Base-by-base conservation (phyloP, 2,113 vertebrate species). In the Gnathonemus echidnorhynchus region DNA sequence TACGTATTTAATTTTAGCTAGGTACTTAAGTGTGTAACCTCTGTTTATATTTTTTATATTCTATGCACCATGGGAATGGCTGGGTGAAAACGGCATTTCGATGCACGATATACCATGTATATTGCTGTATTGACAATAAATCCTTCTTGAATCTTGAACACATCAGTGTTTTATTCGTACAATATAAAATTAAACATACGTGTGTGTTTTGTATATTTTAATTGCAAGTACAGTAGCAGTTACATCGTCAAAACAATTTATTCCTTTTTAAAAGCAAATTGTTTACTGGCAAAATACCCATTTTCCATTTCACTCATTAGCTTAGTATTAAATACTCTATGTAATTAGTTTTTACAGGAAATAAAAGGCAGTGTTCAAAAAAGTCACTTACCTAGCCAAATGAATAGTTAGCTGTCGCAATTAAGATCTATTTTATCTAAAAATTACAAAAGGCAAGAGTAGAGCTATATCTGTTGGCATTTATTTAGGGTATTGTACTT, bases 241-340 rank as follows among this genome's bases (percentile, higher is more conserved):
- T 31, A 70, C 9, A 70, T 70, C n/a, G 10, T 80, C 39, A 80
- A 42, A 39, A 39, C n/a, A 80, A 80, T 70, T 70, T 70, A 70
- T 80, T 48, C 52, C 3, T 58, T 35, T 58, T 58, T 58, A 45
- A 15, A 56, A 50, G 27, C 5, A 88, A 19, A 88, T 50, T 46
- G 84, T 15, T 49, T 86, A 17, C 46, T 86, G 48, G 84, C 84
- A 48, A n/a, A 48, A 86, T 86, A n/a, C 17, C 45, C 45, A 50
- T 86, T 86, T 87, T 58, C 27, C 50, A 15, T 87, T 87, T 87
- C 50, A 87, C 49, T 87, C 50, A 87, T 17, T 87, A 53, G 52
- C 17, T 39, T 53, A 17, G 46, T 87, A 56, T 56, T 42, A 52
- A 52, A 56, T 53, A 56, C 62, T n/a, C 27, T 31, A 4, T 70